Evolutionary conservation across 2,113 vertebrate species (phyloP), one percentile per base, ranked within the genome.

Genomic region (Thalassoma bifasciatum): DNA sequence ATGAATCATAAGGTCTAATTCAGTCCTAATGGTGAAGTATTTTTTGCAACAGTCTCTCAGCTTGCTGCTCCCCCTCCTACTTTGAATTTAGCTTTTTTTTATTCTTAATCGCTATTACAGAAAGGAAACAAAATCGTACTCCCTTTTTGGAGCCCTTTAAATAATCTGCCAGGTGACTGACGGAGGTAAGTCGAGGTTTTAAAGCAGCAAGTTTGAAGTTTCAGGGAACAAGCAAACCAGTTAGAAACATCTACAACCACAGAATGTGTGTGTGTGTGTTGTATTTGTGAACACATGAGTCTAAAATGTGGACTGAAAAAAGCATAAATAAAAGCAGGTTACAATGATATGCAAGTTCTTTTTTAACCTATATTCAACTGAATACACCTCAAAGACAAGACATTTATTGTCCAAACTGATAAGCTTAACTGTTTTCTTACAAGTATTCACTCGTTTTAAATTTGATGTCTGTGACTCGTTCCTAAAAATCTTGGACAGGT

Each of bases 1-100:
- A 75, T 89, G 79, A 91, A 77, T 88, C 81, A 85, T 10, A 8
- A 81, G 14, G n/a, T 61, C 53, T 78, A 75, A 86, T 83, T 86
- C 50, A 67, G 44, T 79, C 61, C 61, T 77, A 63, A 72, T 79
- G 52, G 57, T 66, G 64, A 81, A 72, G 49, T 76, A 67, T 82
- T 82, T n/a, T 86, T 72, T 72, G 26, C 62, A 66, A 60, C 44
- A 46, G 53, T 58, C 37, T 52, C 24, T 53, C 26, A 21, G 37
- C 47, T 50, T 64, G 16, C 11, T 7, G 38, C 34, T 16, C 60
- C 22, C 30, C 26, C 21, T 50, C 24, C 63, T 12, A 51, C 14
- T 62, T 22, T n/a, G 5, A 36, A 14, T 63, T 1, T 58, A 30
- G 24, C 30, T 24, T 16, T 9, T 42, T 37, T 1, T 34, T 56